Base-by-base conservation (phyloP, 1,140 invertebrate genomes). In the Saccostrea glomerata region DNA sequence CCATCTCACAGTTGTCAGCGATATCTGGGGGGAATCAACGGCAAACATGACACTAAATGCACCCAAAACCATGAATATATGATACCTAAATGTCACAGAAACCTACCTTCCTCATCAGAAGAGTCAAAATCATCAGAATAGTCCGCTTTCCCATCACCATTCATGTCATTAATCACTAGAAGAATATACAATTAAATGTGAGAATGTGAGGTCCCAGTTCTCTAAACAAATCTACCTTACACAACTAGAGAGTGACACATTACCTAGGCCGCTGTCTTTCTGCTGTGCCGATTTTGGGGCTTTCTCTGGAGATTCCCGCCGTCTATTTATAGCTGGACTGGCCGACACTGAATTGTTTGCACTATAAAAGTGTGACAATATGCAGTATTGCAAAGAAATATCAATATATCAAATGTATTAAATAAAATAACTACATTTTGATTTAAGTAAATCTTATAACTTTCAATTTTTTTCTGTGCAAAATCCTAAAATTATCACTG, bases 61-160 rank as follows among this genome's bases (percentile, higher is more conserved):
- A 2, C 47, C 5, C 0, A 5, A 47, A 47, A 47, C 5, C 6
- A 5, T 47, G 47, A 47, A 0, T 47, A 0, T 5, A 47, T 1
- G 47, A 47, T 47, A 47, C 0, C 47, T 7, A 47, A 47, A 47
- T 47, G 47, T 82, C 15, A 23, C 30, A 20, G 11, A 47, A 1
- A 30, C 7, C 66, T 66, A 91, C 86, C 88, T 84, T 90, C 87
- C 7, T 89, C 82, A 87, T 91, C 87, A 25, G 93, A 93, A 47
- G 93, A 92, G 90, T 94, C 93, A 93, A 93, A 93, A 86, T 94
- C 93, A 92, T 94, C 93, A 55, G 92, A 93, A 87, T 93, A 94
- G 12, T 93, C 93, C n/a, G 88, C 86, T 7, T 85, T 30, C 2
- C 54, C 87, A 15, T 90, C 89, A 5, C 30, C 83, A 86, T 91